phyloP scores from a whole-genome alignment of 2,888 invertebrate species.

The Ptilodon capucinus region DNA sequence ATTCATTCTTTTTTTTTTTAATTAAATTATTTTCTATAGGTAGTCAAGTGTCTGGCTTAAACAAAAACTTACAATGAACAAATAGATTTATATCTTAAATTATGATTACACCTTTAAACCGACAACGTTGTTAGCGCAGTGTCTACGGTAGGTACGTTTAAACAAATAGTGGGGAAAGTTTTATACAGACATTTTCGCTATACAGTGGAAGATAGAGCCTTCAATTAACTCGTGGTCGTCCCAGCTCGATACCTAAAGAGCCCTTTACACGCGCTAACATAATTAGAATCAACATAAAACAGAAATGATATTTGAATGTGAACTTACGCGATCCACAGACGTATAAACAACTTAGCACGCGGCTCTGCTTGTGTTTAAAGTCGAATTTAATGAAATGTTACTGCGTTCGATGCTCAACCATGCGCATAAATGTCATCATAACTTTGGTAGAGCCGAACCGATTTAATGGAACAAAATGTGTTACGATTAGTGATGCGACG shows the following conservation, averaged over 20 bases:
- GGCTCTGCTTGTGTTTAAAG: constrained; percentile 12
- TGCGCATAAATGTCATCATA: constrained; percentile 27
- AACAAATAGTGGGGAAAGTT: no score
- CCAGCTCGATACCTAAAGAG: constrained; percentile 3
- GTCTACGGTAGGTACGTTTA: no score
- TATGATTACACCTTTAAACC: not conserved
- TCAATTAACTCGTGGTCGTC: constrained; percentile 12
- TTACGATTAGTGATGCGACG: not conserved
- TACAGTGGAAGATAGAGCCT: not conserved
- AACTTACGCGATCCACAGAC: constrained; percentile 5
- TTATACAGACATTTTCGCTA: not conserved
- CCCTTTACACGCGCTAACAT: constrained; percentile 15
- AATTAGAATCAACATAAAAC: constrained; percentile 21
- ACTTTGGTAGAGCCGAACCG: constrained; percentile 12
- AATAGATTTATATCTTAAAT: not conserved
- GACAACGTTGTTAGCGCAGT: not conserved
- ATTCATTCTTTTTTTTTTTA: not conserved
- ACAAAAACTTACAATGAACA: not conserved
- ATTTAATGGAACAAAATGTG: constrained; percentile 21
- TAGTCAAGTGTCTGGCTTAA: not conserved
- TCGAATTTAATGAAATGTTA: constrained; percentile 31
- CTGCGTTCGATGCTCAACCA: constrained; percentile 10
- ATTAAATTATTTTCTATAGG: not conserved
- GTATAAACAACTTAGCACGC: constrained; percentile 22
- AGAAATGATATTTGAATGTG: constrained; percentile 19